phyloP scores from a whole-genome alignment of 2,113 vertebrate genomes.

The Otolemur garnettii region DNA sequence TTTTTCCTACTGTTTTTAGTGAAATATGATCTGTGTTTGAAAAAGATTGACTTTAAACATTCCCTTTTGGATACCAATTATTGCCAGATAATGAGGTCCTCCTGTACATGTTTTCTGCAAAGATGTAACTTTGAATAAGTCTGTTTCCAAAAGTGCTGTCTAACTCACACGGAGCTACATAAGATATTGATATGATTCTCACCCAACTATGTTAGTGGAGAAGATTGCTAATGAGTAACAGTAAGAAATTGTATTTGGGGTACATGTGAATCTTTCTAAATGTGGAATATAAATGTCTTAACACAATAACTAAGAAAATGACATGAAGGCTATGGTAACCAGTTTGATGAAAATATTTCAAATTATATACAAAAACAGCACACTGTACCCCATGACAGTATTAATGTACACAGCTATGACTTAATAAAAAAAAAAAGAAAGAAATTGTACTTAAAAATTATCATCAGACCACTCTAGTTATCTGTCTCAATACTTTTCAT shows the following conservation, averaged over 20 bases:
- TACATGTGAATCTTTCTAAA: no score
- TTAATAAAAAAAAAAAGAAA: neutral
- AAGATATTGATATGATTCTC: neutral
- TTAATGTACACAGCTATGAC: neutral
- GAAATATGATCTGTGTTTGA: neutral
- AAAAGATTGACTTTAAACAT: neutral
- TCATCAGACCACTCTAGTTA: neutral
- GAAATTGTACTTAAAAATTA: neutral
- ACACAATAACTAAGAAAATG: no score
- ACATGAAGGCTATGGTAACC: no score
- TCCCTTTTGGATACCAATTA: neutral
- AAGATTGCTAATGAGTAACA: neutral
- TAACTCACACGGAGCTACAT: neutral
- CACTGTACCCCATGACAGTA: no score
- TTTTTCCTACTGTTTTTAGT: neutral
- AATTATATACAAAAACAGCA: no score
- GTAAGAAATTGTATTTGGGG: neutral
- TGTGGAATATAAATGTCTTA: no score
- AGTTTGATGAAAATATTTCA: no score
- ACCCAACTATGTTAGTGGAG: neutral
- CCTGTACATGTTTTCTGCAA: neutral
- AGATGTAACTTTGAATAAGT: constrained; percentile 31
- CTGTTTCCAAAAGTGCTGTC: neutral
- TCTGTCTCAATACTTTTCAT: neutral
- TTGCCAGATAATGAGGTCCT: neutral